phyloP scores from a whole-genome alignment of 2,797 vertebrate species.

The Knipowitschia caucasica region DNA sequence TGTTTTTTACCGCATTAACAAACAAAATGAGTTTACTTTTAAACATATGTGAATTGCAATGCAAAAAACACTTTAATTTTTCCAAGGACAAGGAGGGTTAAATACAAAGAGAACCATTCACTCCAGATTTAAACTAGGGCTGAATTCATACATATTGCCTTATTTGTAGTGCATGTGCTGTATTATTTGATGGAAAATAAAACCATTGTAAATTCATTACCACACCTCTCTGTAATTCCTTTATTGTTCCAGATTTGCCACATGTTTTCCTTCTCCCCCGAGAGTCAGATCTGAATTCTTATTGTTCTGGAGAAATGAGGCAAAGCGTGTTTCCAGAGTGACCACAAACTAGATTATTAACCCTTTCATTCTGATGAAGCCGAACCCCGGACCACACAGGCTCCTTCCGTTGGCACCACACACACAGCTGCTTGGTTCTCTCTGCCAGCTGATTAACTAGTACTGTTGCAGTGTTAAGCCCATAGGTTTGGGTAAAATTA shows the following conservation, averaged over 20 bases:
- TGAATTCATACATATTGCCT: too few species aligned
- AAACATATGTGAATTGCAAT: conserved; percentile 55
- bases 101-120: conserved; percentile 34
- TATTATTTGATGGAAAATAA: conserved; percentile 7
- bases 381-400: conserved; percentile 43
- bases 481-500: too few species aligned
- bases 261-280: conserved; percentile 7
- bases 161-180: not conserved
- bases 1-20: too few species aligned
- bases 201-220: conserved; percentile 10
- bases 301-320: conserved; percentile 20
- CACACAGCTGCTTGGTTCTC: conserved; percentile 17
- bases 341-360: conserved; percentile 27
- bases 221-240: conserved; percentile 13
- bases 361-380: conserved; percentile 31
- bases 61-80: not conserved
- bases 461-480: too few species aligned
- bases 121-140: conserved; percentile 3
- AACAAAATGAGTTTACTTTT: too few species aligned
- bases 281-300: conserved; percentile 1
- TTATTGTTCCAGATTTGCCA: conserved; percentile 1
- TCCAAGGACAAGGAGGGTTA: too few species aligned
- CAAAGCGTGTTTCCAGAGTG: conserved; percentile 24
- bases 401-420: not conserved
- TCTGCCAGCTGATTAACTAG: conserved; percentile 14